Percentiles rank a stretch among this genome's conserved stretches.
Conservation (phyloP, 2,113 vertebrate species). For the Amblyornis subalaris region DNA sequence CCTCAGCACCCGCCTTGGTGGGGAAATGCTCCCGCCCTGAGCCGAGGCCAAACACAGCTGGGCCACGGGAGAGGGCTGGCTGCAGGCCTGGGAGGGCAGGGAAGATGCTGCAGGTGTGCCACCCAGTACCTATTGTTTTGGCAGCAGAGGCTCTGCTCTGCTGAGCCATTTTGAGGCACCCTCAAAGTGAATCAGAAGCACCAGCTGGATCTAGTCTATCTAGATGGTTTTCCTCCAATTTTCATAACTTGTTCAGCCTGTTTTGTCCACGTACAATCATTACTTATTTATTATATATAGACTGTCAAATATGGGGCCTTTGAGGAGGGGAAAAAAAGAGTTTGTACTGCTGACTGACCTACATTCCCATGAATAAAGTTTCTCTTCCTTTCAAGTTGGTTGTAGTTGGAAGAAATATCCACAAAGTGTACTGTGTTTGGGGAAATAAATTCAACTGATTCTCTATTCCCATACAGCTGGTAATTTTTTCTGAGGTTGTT, state of each 20-base stretch:
- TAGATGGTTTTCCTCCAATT: neutral
- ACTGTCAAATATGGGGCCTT: slow-evolving; percentile 6
- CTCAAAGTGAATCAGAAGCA: neutral
- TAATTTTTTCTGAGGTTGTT: neutral
- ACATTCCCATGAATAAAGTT: slow-evolving; percentile 27
- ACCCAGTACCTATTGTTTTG: accelerated
- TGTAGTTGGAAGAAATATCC: slow-evolving; percentile 22
- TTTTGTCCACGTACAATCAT: neutral
- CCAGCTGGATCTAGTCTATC: neutral
- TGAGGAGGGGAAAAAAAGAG: neutral
- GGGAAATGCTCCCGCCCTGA: neutral
- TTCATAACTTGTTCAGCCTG: neutral
- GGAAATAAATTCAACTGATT: slow-evolving; percentile 27
- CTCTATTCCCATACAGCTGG: neutral
- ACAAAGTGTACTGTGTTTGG: neutral
- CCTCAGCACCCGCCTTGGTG: accelerated
- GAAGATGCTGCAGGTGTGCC: neutral
- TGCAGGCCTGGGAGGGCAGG: neutral
- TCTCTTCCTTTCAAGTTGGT: slow-evolving; percentile 15
- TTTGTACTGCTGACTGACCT: slow-evolving; percentile 11
- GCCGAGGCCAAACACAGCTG: neutral
- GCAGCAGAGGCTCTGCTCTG: neutral
- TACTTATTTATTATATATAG: slow-evolving; percentile 28
- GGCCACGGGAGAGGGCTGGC: neutral
- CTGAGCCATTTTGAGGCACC: no score